Evolutionary conservation across 2,113 vertebrate species (phyloP).

Genomic region (Microcebus murinus): DNA sequence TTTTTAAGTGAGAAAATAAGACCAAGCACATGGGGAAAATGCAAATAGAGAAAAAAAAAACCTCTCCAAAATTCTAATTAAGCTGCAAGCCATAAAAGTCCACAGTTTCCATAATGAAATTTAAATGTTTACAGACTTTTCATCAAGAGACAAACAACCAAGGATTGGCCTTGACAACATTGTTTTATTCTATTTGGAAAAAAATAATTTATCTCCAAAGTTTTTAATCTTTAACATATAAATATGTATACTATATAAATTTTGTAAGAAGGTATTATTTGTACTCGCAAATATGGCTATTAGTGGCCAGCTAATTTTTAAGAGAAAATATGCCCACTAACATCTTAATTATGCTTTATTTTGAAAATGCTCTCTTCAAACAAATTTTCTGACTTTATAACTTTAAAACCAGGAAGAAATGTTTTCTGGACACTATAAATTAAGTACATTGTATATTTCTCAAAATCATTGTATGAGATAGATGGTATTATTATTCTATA

Average conservation of each 20-base stretch:
- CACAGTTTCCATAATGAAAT: not conserved
- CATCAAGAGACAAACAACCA: not conserved
- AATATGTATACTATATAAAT: not conserved
- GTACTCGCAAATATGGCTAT: not conserved
- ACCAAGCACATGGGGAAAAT: not conserved
- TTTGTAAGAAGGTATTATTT: not conserved
- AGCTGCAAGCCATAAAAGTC: not conserved
- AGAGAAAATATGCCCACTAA: not conserved
- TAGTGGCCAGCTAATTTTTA: not conserved
- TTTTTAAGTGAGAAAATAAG: slow-evolving; percentile 42
- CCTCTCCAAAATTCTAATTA: slow-evolving; percentile 18
- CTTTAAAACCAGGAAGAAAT: slow-evolving; percentile 38
- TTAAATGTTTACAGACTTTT: slow-evolving; percentile 47
- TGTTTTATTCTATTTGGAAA: not conserved
- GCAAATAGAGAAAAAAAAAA: not conserved
- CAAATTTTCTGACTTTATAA: slow-evolving; percentile 13
- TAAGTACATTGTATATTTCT: not conserved
- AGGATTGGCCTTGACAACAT: not conserved
- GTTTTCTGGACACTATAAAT: not conserved
- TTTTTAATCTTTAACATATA: slow-evolving; percentile 4
- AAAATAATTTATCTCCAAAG: slow-evolving; percentile 26
- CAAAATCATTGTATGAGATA: not conserved
- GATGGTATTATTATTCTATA: not conserved
- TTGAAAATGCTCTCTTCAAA: slow-evolving; percentile 14
- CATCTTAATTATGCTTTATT: not conserved